Conservation (phyloP, 1,140 invertebrate species). For the Gonatopus flavifemur region DNA sequence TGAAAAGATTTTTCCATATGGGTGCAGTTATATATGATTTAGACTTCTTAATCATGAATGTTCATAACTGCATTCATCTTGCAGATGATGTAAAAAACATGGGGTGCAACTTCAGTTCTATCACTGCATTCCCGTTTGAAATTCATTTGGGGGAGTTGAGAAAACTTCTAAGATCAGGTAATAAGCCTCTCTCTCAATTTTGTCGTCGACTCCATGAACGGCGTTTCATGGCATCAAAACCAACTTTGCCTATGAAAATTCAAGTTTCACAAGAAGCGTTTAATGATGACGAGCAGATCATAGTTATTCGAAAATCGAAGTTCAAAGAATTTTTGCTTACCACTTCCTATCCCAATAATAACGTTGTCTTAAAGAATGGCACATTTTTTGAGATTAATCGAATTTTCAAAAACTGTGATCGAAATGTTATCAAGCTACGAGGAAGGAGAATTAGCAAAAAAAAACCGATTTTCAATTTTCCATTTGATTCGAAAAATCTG, state of each 20-base stretch:
- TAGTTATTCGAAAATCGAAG: background rate
- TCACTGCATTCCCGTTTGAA: slow-evolving; percentile 17
- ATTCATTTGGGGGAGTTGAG: slow-evolving; percentile 8
- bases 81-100: slow-evolving; percentile 9
- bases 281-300: background rate
- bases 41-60: slow-evolving; percentile 5
- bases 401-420: background rate
- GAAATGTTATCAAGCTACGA: background rate
- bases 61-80: slow-evolving; percentile 13
- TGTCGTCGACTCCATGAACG: too few species aligned
- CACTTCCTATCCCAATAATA: background rate
- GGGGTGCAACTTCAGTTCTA: slow-evolving; percentile 6
- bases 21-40: slow-evolving; percentile 1
- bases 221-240: background rate
- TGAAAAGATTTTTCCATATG: slow-evolving; percentile 2
- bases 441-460: background rate
- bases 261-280: background rate
- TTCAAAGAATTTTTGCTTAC: background rate
- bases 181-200: too few species aligned
- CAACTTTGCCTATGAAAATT: background rate
- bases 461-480: background rate
- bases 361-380: background rate
- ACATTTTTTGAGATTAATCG: background rate
- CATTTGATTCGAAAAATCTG: background rate
- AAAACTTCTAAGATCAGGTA: too few species aligned